Evolutionary conservation across 2,797 vertebrate species (phyloP), one percentile per base, ranked within the genome.

Genomic region (Halcyon smyrnensis): DNA sequence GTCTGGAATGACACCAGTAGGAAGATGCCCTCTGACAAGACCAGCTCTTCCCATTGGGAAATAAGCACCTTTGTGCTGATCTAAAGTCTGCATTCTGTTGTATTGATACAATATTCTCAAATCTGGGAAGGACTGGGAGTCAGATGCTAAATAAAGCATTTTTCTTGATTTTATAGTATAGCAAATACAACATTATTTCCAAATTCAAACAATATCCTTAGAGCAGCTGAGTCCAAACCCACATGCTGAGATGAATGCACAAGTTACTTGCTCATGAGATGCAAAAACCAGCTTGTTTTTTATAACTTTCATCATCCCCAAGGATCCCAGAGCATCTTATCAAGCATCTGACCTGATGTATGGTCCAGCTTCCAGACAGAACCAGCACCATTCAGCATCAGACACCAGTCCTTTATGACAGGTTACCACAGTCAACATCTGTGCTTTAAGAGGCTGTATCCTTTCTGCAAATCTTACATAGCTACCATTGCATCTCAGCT

Each of bases 211-310:
- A 36, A 25, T 8, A 73, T 30, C 19, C 20, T 43, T 56, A 37
- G 1, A 45, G 48, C 53, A 84, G 48, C 36, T 11, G 41, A 50
- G 62, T 24, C 32, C 75, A 48, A 74, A 46, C 39, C 24, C 30
- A 16, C 21, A 15, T 6, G 4, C 34, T 24, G 36, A 56, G 51
- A 74, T 57, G 24, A 39, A 15, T 3, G n/a, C 30, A 11, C 15
- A 5, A 1, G 3, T 14, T 30, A 41, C 27, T 41, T 39, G 64
- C 36, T 24, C 21, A 17, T 0, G 32, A 50, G 20, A 56, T 14
- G 34, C 50, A 3, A 6, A n/a, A 84, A 69, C 30, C 2, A 16
- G 5, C 28, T n/a, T 45, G 2, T 2, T 57, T 85, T 18, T 18
- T 34, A 1, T 8, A 24, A 41, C 0, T 1, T 8, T 59, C 57